Percentiles rank a stretch among this genome's conserved stretches.
phyloP scores from a whole-genome alignment of 2,113 vertebrate genomes.

The Laticauda laticaudata region DNA sequence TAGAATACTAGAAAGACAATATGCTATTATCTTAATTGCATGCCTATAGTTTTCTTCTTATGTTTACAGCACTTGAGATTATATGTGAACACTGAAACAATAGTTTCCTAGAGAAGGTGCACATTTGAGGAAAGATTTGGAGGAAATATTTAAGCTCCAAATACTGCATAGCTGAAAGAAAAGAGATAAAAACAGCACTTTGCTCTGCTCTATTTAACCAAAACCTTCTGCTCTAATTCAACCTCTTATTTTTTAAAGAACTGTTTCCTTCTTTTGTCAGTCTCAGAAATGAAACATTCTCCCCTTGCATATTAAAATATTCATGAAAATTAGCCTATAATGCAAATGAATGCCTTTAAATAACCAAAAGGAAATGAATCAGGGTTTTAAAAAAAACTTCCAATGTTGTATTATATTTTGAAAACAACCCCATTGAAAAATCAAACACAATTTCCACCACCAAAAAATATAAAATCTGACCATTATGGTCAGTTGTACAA shows the following conservation, averaged over 20 bases:
- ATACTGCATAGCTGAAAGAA: not conserved
- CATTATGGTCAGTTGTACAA: not conserved
- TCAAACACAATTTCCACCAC: not conserved
- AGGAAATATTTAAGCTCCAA: not conserved
- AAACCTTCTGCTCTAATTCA: not conserved
- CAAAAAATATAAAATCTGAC: not conserved
- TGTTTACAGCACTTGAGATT: not conserved
- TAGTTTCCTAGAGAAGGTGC: not conserved
- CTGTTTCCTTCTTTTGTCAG: not conserved
- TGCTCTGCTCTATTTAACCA: conserved; percentile 27
- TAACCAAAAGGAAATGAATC: conserved; percentile 13
- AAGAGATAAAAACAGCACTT: not conserved
- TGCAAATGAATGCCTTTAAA: conserved; percentile 23
- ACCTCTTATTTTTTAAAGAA: not conserved
- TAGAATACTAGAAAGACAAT: not conserved
- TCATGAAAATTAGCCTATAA: conserved; percentile 29
- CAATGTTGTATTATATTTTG: not conserved
- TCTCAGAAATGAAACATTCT: not conserved
- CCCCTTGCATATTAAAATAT: conserved; percentile 30
- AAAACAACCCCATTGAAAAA: not conserved
- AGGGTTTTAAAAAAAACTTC: not conserved
- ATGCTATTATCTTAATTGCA: not conserved
- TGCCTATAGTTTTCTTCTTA: not conserved
- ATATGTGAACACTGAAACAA: not conserved
- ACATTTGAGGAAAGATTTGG: not conserved